phyloP scores from a whole-genome alignment of 1,140 invertebrate species.

The Micrasema longulum region DNA sequence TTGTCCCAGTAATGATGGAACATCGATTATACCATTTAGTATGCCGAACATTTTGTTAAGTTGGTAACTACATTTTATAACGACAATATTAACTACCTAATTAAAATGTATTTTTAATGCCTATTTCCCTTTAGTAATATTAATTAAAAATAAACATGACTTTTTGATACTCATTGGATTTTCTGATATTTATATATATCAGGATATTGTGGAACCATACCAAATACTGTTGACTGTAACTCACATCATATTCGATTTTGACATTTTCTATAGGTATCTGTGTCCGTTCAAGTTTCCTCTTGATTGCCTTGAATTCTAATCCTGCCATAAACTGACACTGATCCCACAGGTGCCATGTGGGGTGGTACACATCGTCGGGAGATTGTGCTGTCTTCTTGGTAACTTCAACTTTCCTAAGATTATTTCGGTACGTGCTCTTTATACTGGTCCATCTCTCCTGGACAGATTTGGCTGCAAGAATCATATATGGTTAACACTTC shows the following conservation, averaged over 20 bases:
- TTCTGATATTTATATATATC: no score
- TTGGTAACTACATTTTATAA: no score
- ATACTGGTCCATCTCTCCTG: constrained; percentile 46
- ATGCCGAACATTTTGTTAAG: no score
- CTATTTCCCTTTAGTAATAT: no score
- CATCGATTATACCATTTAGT: no score
- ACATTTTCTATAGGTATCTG: constrained; percentile 21
- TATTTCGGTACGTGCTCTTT: constrained; percentile 43
- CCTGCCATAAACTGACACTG: constrained; percentile 43
- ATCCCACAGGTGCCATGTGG: constrained; percentile 46
- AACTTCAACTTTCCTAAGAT: constrained; percentile 39
- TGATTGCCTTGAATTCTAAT: constrained; percentile 22
- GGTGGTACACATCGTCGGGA: constrained; percentile 43
- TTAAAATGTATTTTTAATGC: no score
- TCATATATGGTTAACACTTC: background rate
- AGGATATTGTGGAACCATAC: no score
- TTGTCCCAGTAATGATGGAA: no score
- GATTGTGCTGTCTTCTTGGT: constrained; percentile 21
- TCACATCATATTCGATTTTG: constrained; percentile 40
- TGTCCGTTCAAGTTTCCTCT: constrained; percentile 29
- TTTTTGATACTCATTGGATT: no score
- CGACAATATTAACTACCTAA: no score
- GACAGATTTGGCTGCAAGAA: constrained; percentile 44
- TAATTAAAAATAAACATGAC: no score
- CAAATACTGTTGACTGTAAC: no score